Evolutionary conservation across 1,140 invertebrate genomes (phyloP).

Genomic region (Drosophila nannoptera): DNA sequence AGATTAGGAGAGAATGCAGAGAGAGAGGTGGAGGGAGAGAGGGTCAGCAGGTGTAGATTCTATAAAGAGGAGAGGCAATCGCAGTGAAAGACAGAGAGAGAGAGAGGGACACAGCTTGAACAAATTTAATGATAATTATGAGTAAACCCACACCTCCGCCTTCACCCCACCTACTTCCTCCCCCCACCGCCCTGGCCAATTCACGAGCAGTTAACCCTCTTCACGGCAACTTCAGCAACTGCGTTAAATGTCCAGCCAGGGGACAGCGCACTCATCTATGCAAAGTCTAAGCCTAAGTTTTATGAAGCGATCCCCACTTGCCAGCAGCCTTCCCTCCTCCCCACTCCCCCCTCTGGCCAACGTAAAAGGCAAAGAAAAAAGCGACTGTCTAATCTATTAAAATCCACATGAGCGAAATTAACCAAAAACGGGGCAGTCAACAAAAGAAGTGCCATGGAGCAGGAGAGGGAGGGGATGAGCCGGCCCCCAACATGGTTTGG

Average conservation of each 20-base stretch:
- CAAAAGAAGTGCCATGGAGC: conserved; percentile 9
- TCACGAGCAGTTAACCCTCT: conserved; percentile 48
- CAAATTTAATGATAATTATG: no score
- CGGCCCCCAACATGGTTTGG: conserved; percentile 20
- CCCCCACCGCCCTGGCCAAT: conserved; percentile 18
- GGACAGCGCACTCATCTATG: conserved; percentile 32
- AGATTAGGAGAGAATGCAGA: no score
- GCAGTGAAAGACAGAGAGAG: no score
- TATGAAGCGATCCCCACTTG: conserved; percentile 36
- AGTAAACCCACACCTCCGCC: neutral
- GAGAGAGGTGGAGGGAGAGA: no score
- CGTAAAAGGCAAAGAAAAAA: neutral
- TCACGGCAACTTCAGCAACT: conserved; percentile 28
- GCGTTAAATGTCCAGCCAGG: conserved; percentile 32
- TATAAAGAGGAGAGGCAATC: no score
- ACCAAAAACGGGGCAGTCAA: conserved; percentile 45
- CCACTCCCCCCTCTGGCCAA: conserved; percentile 8
- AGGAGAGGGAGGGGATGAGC: neutral
- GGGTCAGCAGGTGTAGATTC: no score
- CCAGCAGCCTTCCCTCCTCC: conserved; percentile 1
- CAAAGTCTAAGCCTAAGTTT: conserved; percentile 34
- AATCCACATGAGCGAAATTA: conserved; percentile 51
- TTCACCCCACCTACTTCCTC: no score
- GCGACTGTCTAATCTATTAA: conserved; percentile 62
- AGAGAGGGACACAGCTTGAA: no score